A percentile compares a stretch with the other conserved stretches of the same genome.
Evolutionary conservation across 2,113 vertebrate genomes (phyloP).

Genomic region (Fregetta grallaria): DNA sequence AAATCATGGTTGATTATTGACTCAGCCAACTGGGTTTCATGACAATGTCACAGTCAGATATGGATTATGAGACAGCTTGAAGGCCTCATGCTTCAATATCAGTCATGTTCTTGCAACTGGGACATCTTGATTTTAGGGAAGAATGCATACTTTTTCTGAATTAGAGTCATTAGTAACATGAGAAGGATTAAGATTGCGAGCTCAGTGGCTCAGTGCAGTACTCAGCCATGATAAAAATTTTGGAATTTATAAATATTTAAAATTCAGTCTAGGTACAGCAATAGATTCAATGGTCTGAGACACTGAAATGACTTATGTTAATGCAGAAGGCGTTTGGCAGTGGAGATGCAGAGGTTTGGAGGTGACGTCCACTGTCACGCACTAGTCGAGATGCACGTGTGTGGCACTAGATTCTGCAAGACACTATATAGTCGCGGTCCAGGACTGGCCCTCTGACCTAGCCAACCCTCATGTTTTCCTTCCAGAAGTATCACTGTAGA

Average conservation of each 20-base stretch:
- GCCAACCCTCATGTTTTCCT: background rate
- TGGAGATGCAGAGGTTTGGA: background rate
- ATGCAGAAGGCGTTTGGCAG: background rate
- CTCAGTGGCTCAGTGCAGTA: background rate
- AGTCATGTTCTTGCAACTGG: constrained; percentile 15
- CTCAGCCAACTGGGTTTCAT: background rate
- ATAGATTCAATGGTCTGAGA: background rate
- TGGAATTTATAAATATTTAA: background rate
- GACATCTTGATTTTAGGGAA: too few species aligned
- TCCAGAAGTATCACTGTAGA: background rate
- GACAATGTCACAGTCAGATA: background rate
- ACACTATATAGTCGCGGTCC: fast-evolving
- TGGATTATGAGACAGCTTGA: background rate
- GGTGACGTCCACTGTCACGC: background rate
- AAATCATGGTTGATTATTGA: background rate
- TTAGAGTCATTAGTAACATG: background rate
- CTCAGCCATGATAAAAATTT: background rate
- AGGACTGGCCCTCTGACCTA: background rate
- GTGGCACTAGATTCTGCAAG: background rate
- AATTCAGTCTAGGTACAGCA: background rate
- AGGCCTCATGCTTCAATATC: background rate
- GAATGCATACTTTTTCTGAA: background rate
- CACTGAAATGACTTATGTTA: background rate
- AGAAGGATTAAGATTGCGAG: background rate
- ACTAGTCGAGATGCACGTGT: fast-evolving